Base-by-base conservation (phyloP, 2,888 invertebrate species). In the Drosophila prostipennis region DNA sequence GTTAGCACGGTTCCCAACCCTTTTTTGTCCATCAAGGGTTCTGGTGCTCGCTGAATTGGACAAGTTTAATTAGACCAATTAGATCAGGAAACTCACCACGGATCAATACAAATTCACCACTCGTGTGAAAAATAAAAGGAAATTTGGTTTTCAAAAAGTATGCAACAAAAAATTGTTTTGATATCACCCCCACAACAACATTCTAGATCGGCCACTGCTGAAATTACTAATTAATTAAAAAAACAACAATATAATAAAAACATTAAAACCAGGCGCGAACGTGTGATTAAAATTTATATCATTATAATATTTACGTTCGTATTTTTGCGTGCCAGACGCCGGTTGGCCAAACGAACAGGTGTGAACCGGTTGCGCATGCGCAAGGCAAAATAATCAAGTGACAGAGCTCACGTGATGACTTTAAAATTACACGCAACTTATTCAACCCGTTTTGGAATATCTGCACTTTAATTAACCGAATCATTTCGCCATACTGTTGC, bases 281-380 rank as follows among this genome's bases (percentile, higher is more conserved):
- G 16, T 13, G 53, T n/a, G 19, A 32, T 61, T 46, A 46, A 61
- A 46, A 61, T 40, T 61, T 55, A 19, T 26, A 37, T 23, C 6
- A 46, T 45, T 39, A 29, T 10, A 7, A 14, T 61, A 23, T 46
- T 61, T 46, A 61, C 63, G 8, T n/a, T 51, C 23, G 23, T 57
- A 34, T 34, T 46, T 58, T 61, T 40, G 26, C 26, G 61, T 63
- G 45, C 40, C 63, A 63, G 61, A 61, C 63, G 45, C 63, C 23
- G 32, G 32, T 40, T 11, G 63, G 63, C 14, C 36, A 26, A 13
- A 10, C 19, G 67, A 79, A 74, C 75, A 52, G 69, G 57, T 63
- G 54, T 23, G 46, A 76, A 70, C 79, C 65, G 74, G 80, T 76
- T 86, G 61, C 69, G 72, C 80, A 74, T 83, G 80, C 71, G 72